Evolutionary conservation across 2,113 vertebrate genomes (phyloP).

Genomic region (Neolamprologus longior): DNA sequence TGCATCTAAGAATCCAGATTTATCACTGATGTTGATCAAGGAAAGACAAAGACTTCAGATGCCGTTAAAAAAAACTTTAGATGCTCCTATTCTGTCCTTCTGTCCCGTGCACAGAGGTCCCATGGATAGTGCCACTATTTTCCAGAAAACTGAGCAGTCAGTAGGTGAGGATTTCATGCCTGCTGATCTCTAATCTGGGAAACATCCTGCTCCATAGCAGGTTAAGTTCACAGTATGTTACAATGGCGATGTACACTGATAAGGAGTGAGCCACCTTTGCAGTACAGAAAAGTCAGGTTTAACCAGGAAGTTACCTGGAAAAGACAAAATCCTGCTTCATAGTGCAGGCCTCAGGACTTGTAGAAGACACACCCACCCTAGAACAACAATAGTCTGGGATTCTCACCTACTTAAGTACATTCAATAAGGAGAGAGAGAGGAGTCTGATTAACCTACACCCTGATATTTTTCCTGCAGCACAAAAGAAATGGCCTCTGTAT

Average conservation of each 20-base stretch:
- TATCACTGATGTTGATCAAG: not conserved
- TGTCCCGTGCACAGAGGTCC: not conserved
- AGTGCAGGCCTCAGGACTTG: not conserved
- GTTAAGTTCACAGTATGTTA: not conserved
- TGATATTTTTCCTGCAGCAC: not conserved
- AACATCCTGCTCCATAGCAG: not conserved
- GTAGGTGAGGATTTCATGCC: fast-evolving
- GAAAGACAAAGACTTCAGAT: not conserved
- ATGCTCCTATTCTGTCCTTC: not conserved
- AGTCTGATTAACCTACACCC: not conserved
- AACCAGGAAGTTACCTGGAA: not conserved
- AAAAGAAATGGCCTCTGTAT: fast-evolving
- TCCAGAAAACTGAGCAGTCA: not conserved
- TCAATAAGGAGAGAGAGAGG: not conserved
- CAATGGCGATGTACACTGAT: fast-evolving
- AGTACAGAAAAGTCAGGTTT: not conserved
- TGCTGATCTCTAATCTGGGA: fast-evolving
- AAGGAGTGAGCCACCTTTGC: not conserved
- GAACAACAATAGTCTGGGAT: not conserved
- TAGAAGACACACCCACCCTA: not conserved
- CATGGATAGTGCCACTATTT: not conserved
- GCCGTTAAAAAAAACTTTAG: fast-evolving
- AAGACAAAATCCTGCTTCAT: not conserved
- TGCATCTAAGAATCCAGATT: not conserved
- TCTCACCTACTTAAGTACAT: not conserved